These are phyloP conservation scores for Grammomys dolichurus DNA, from an alignment of 2,113 vertebrate species.

Conservation along the genomic window DNA sequence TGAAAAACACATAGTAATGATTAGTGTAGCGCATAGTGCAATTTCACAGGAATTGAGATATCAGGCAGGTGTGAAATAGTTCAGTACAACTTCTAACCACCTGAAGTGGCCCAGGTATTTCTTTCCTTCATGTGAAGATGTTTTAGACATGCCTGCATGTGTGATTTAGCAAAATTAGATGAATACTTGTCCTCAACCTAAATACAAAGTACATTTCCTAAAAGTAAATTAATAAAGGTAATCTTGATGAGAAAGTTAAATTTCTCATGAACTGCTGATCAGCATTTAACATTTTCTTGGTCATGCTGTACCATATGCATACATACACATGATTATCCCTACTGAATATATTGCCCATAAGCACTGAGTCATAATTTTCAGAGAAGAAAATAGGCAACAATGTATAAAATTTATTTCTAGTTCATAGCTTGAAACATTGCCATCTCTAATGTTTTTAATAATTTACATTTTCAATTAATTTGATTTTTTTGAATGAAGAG, in stretches of 20 bases:
- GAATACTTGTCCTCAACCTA: background rate
- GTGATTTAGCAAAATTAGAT: background rate
- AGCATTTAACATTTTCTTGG: background rate
- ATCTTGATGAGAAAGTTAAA: background rate
- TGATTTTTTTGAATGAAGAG: slow-evolving; percentile 17
- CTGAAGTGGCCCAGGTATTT: background rate
- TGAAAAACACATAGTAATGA: background rate
- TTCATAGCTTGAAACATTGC: slow-evolving; percentile 1
- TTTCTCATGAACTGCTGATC: background rate
- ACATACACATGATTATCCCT: background rate
- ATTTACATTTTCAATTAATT: slow-evolving; percentile 46
- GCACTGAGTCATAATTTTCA: slow-evolving; percentile 7
- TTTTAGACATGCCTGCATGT: background rate
- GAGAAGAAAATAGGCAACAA: slow-evolving; percentile 8
- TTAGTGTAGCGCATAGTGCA: background rate
- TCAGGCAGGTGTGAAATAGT: background rate
- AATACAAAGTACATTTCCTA: background rate
- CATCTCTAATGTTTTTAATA: slow-evolving; percentile 24
- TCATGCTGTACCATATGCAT: background rate
- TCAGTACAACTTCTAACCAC: background rate
- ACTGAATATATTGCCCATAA: background rate
- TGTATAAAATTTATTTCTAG: slow-evolving; percentile 49
- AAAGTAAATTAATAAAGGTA: background rate
- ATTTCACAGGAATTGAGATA: background rate
- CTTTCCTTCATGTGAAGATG: background rate